These are phyloP conservation scores for Crotalus tigris DNA, from an alignment of 2,113 vertebrate genomes.

Conservation along the genomic window DNA sequence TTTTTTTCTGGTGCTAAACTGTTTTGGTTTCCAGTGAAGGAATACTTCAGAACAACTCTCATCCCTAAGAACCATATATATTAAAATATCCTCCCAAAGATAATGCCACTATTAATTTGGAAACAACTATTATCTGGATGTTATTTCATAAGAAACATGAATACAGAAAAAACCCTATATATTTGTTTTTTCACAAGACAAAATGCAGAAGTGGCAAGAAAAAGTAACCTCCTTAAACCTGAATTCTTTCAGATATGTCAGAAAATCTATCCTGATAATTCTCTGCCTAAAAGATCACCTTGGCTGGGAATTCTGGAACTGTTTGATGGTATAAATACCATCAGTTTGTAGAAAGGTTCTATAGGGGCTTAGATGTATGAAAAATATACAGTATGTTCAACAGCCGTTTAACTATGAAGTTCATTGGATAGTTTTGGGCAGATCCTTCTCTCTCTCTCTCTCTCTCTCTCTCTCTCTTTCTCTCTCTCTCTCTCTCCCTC, in stretches of 20 bases:
- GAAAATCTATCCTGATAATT: background rate
- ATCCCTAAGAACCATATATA: background rate
- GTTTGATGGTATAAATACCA: background rate
- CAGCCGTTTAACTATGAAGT: background rate
- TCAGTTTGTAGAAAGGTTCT: background rate
- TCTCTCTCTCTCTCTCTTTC: too few relatives aligned
- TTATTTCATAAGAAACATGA: background rate
- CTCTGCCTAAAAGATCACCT: background rate
- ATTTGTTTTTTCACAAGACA: too few relatives aligned
- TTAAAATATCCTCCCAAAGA: background rate
- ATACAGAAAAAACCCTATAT: background rate
- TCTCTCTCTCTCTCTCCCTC: too few relatives aligned
- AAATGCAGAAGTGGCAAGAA: background rate
- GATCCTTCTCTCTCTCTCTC: too few relatives aligned
- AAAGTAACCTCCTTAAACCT: background rate
- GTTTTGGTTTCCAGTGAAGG: background rate
- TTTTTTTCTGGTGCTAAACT: background rate
- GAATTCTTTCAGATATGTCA: background rate
- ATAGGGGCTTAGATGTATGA: background rate
- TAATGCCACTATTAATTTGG: background rate
- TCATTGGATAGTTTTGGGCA: background rate
- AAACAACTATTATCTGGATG: background rate
- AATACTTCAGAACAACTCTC: background rate
- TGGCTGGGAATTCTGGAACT: background rate
- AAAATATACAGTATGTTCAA: background rate